A percentile compares a stretch with the other conserved stretches of the same genome.
Evolutionary conservation across 2,113 vertebrate species (phyloP).

Genomic region (Isurus oxyrinchus): DNA sequence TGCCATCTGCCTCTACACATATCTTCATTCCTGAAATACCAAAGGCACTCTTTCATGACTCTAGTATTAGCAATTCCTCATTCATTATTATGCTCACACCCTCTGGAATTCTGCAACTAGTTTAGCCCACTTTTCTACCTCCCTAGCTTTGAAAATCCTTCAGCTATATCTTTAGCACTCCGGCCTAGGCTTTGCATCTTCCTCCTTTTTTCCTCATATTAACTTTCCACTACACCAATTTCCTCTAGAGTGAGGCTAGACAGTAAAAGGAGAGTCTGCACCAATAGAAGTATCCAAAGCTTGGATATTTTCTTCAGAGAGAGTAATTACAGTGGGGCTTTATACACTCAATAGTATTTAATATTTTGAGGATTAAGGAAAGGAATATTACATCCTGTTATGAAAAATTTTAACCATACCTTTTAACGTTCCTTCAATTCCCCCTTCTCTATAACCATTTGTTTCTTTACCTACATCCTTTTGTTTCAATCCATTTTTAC

Average conservation of each 20-base stretch:
- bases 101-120: not conserved
- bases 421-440: not conserved
- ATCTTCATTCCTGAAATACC: not conserved
- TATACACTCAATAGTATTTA: not conserved
- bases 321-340: not conserved
- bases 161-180: not conserved
- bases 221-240: not conserved
- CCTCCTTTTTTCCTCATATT: not conserved
- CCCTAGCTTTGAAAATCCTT: not conserved
- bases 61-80: not conserved
- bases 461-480: too few species aligned
- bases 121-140: not conserved
- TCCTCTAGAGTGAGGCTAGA: not conserved
- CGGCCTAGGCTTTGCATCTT: not conserved
- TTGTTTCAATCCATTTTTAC: too few species aligned
- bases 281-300: not conserved
- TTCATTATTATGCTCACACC: not conserved
- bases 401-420: not conserved
- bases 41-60: not conserved
- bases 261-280: not conserved
- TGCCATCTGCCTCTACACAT: not conserved
- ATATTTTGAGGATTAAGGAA: not conserved
- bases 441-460: too few species aligned
- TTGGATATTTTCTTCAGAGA: not conserved
- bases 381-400: not conserved